Percentiles rank a stretch among this genome's conserved stretches.
Evolutionary conservation across 2,797 vertebrate genomes (phyloP).

Genomic region (Leptoclinus maculatus): DNA sequence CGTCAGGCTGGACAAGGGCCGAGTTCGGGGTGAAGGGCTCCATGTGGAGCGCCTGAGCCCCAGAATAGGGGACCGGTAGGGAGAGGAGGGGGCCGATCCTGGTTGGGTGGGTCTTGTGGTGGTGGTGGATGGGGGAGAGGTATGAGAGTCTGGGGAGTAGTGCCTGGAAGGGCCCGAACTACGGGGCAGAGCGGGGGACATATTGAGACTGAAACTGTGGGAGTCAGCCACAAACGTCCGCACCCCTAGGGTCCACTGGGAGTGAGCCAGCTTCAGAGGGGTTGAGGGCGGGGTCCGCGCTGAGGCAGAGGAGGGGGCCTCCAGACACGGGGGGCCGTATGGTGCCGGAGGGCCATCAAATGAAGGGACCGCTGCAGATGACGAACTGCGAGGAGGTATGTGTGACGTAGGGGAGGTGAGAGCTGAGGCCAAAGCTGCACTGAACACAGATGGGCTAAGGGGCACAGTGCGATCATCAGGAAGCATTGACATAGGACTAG

Average conservation of each 20-base stretch:
- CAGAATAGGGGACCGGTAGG: slow-evolving; percentile 73
- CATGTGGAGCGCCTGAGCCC: slow-evolving; percentile 67
- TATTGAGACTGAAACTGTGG: slow-evolving; percentile 69
- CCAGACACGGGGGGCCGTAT: slow-evolving; percentile 76
- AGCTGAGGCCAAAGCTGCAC: slow-evolving; percentile 44
- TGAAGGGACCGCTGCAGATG: slow-evolving; percentile 32
- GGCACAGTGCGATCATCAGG: slow-evolving; percentile 30
- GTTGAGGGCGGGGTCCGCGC: slow-evolving; percentile 60
- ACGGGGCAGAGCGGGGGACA: slow-evolving; percentile 51
- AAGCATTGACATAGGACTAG: slow-evolving; percentile 38
- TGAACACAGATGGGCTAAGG: slow-evolving; percentile 38
- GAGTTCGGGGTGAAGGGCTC: slow-evolving; percentile 72
- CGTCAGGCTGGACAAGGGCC: slow-evolving; percentile 70
- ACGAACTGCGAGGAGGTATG: slow-evolving; percentile 35
- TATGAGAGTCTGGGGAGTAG: slow-evolving; percentile 57
- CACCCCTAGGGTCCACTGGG: slow-evolving; percentile 81
- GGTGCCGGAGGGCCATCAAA: slow-evolving; percentile 32
- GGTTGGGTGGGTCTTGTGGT: slow-evolving; percentile 47
- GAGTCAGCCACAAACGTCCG: slow-evolving; percentile 80
- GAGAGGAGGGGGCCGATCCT: slow-evolving; percentile 74
- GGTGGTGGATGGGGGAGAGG: slow-evolving; percentile 36
- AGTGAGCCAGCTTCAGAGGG: slow-evolving; percentile 66
- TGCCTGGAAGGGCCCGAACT: slow-evolving; percentile 61
- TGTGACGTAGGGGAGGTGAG: slow-evolving; percentile 57
- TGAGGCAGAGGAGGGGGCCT: slow-evolving; percentile 67